A percentile compares a stretch with the other conserved stretches of the same genome.
phyloP scores from a whole-genome alignment of 2,113 vertebrate species.

The Paramormyrops kingsleyae region DNA sequence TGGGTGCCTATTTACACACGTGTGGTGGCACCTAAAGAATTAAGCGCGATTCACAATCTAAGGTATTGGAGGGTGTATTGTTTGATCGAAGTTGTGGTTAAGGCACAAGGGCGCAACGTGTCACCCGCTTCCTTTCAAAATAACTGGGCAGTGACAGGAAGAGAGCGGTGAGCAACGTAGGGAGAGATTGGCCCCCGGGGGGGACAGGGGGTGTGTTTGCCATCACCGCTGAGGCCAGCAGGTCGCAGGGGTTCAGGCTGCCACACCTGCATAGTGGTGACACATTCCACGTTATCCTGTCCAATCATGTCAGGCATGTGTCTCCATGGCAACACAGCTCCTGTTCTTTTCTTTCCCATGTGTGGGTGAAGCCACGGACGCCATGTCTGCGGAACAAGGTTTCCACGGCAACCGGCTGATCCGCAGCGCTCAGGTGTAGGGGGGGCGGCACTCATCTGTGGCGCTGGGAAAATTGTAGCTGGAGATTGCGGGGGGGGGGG shows the following conservation, averaged over 20 bases:
- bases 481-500: constrained; percentile 33
- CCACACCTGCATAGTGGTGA: background rate
- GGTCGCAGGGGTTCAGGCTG: background rate
- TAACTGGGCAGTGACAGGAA: background rate
- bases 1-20: background rate
- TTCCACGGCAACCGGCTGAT: constrained; percentile 48
- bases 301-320: background rate
- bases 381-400: constrained; percentile 34
- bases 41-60: background rate
- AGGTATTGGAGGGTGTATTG: background rate
- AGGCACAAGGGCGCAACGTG: background rate
- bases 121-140: background rate
- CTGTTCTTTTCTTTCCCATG: background rate
- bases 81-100: background rate
- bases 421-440: constrained; percentile 46
- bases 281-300: background rate
- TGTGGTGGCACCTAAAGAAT: background rate
- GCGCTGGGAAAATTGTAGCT: constrained; percentile 38
- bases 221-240: background rate
- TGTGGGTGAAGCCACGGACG: constrained; percentile 15
- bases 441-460: background rate
- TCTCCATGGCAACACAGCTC: constrained; percentile 16
- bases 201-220: background rate
- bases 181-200: background rate
- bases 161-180: background rate